Conservation (phyloP, 2,797 vertebrate genomes). For the Enteromius unitaeniatus region DNA sequence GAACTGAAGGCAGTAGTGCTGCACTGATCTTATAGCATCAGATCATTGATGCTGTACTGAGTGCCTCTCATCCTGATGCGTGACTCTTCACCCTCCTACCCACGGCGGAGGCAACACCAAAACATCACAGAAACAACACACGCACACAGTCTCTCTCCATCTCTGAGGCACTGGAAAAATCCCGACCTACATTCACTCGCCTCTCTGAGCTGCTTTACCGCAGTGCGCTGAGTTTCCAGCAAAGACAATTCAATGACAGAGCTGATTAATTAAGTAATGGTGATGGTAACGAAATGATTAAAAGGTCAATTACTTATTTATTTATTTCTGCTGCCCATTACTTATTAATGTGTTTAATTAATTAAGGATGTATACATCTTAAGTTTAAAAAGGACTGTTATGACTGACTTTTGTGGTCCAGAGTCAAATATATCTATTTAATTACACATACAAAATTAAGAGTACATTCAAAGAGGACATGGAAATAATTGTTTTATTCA, state of each 20-base stretch:
- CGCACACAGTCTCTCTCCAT: slow-evolving; percentile 18
- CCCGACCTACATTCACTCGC: slow-evolving; percentile 68
- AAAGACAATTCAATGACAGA: slow-evolving; percentile 16
- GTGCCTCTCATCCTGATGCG: background rate
- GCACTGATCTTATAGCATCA: background rate
- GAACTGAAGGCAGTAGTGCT: slow-evolving; percentile 11
- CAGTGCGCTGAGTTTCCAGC: slow-evolving; percentile 43
- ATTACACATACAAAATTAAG: background rate
- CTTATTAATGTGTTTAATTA: background rate
- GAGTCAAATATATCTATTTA: background rate
- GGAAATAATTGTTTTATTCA: too few species aligned
- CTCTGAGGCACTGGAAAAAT: slow-evolving; percentile 42
- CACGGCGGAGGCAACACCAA: slow-evolving; percentile 36
- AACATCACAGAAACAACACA: slow-evolving; percentile 42
- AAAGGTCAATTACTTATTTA: background rate
- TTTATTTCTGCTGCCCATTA: background rate
- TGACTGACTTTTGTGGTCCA: too few species aligned
- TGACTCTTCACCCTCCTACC: slow-evolving; percentile 51
- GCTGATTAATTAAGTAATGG: slow-evolving; percentile 12
- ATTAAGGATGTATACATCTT: too few species aligned
- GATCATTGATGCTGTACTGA: slow-evolving; percentile 18
- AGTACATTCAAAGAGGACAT: background rate
- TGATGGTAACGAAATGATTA: background rate
- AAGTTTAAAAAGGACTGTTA: too few species aligned
- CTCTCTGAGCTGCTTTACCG: slow-evolving; percentile 51